Base-by-base conservation (phyloP, 1,140 invertebrate genomes). In the Heliconius congener region DNA sequence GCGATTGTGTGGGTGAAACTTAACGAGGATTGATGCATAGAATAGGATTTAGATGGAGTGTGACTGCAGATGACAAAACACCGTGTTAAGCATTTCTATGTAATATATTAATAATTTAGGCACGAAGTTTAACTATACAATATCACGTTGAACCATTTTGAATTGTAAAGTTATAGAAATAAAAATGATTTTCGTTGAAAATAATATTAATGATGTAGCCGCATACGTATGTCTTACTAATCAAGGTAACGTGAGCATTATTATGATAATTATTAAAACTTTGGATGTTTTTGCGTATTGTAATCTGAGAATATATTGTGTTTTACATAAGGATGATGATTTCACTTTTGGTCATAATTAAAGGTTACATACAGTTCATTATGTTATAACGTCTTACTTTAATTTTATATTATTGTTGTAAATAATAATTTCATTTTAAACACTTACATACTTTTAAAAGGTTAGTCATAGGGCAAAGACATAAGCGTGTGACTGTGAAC, bases 21-120 rank as follows among this genome's bases (percentile, higher is more conserved):
- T 86, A 87, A 87, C 85, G 86, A 87, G 85, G 83, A 86, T 89
- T 84, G 82, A 85, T 86, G 81, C 70, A 82, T 79, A 76, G 83
- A 87, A 81, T 83, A 82, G 82, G 83, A 87, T 84, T 83, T 81
- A 83, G 83, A 83, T 83, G 80, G 78, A 81, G 70, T 82, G 77
- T 82, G 82, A 86, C 81, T 81, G 76, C 79, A 81, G 81, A 84
- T 84, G 82, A 86, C 82, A 85, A 83, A 85, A 85, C 83, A 86
- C 79, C 81, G 80, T 80, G 81, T 82, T 81, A 78, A 81, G 76
- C 81, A 71, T 37, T 72, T 72, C 71, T 39, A 72, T 72, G 71
- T 72, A 77, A 52, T 80, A 76, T 73, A 84, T 80, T 84, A 84
- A 82, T 84, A 82, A 82, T 84, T 86, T 83, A 82, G 74, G 78